Percentiles rank a stretch among this genome's conserved stretches.
phyloP scores from a whole-genome alignment of 2,113 vertebrate genomes.

The Chaenocephalus aceratus region DNA sequence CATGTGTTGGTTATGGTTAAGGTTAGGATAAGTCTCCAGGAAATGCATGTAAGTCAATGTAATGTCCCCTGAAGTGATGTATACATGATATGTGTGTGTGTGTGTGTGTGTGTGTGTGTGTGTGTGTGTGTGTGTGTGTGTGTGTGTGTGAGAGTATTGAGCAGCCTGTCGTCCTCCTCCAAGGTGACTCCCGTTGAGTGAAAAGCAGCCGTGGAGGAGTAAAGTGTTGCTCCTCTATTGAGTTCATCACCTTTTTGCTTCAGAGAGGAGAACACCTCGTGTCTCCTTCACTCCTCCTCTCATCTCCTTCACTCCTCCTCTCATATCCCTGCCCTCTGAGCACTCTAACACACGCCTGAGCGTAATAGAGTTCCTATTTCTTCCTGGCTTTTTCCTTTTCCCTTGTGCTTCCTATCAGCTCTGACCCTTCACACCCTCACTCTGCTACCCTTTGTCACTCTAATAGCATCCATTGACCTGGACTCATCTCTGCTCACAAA shows the following conservation, averaged over 20 bases:
- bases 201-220: constrained; percentile 41
- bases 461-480: constrained; percentile 2
- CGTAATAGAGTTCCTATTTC: constrained; percentile 21
- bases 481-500: not conserved
- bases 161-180: constrained; percentile 52
- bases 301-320: constrained; percentile 50
- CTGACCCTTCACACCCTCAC: constrained; percentile 1
- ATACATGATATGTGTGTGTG: no score
- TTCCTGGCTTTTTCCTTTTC: not conserved
- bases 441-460: constrained; percentile 6
- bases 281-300: constrained; percentile 52
- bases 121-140: no score
- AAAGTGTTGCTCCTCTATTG: constrained; percentile 35
- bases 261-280: constrained; percentile 13
- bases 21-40: not conserved
- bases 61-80: no score
- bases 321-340: constrained; percentile 26
- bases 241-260: constrained; percentile 55
- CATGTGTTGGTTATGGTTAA: no score
- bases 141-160: constrained; percentile 15
- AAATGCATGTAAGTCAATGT: no score
- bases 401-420: not conserved
- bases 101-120: no score
- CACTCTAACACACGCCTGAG: constrained; percentile 5
- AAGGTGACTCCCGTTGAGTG: constrained; percentile 42